These are phyloP conservation scores for Drosophila erecta DNA, from an alignment of 1,140 invertebrate genomes.

Conservation along the genomic window DNA sequence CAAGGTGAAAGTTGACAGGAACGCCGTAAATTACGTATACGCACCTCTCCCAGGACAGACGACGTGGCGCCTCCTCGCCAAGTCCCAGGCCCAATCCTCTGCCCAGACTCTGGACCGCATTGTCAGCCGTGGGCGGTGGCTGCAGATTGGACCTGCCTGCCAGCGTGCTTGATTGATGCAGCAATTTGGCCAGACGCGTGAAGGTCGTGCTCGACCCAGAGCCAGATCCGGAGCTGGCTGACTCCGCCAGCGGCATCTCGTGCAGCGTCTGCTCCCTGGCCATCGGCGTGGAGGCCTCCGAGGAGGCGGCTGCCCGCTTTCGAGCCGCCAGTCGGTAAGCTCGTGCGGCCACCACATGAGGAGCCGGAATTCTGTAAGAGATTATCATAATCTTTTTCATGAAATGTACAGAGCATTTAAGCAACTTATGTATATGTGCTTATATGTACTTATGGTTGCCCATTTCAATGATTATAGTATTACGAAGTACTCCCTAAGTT, in stretches of 20 bases:
- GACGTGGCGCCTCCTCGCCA: slow-evolving; percentile 85
- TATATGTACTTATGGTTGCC: too few relatives aligned
- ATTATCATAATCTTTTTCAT: too few relatives aligned
- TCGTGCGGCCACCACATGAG: slow-evolving; percentile 86
- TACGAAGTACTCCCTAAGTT: too few relatives aligned
- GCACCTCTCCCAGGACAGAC: slow-evolving; percentile 92
- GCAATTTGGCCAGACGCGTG: slow-evolving; percentile 88
- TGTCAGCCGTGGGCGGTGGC: slow-evolving; percentile 56
- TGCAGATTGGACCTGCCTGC: slow-evolving; percentile 82
- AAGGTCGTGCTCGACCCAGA: slow-evolving; percentile 85
- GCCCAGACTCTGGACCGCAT: slow-evolving; percentile 44
- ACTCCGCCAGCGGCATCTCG: slow-evolving; percentile 56
- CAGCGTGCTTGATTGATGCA: slow-evolving; percentile 87
- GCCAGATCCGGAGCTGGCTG: slow-evolving; percentile 19
- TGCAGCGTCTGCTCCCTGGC: slow-evolving; percentile 59
- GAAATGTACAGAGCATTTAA: too few relatives aligned
- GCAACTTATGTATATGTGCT: too few relatives aligned
- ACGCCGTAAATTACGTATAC: slow-evolving; percentile 59
- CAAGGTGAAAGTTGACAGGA: slow-evolving; percentile 57
- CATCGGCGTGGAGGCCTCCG: slow-evolving; percentile 63
- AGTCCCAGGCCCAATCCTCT: slow-evolving; percentile 44
- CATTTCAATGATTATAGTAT: too few relatives aligned
- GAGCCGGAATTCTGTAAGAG: slow-evolving; percentile 86
- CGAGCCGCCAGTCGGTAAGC: slow-evolving; percentile 85
- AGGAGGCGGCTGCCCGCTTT: slow-evolving; percentile 66